Evolutionary conservation across 2,797 vertebrate species (phyloP).

Genomic region (Ibycter americanus): DNA sequence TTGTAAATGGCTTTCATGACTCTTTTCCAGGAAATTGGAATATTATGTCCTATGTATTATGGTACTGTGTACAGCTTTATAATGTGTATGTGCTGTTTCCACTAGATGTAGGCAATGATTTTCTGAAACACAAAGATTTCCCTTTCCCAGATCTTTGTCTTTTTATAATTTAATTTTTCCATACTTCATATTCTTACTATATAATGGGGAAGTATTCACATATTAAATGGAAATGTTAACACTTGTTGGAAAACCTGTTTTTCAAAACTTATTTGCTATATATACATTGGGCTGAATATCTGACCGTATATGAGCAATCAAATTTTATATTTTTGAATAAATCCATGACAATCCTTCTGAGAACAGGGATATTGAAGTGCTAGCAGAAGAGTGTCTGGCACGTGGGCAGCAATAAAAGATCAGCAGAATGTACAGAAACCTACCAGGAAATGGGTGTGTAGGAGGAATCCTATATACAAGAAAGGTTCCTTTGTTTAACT

Average conservation of each 20-base stretch:
- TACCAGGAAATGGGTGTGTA: neutral
- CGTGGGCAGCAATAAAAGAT: neutral
- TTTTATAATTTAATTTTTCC: neutral
- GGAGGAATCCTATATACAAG: neutral
- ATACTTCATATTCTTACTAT: neutral
- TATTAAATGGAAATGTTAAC: constrained; percentile 8
- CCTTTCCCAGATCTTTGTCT: neutral
- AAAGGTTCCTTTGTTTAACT: neutral
- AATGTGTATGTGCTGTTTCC: neutral
- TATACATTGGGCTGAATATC: neutral
- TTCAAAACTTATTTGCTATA: neutral
- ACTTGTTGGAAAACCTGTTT: neutral
- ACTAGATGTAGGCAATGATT: neutral
- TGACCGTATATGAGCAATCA: neutral
- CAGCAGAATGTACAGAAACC: neutral
- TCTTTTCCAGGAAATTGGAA: neutral
- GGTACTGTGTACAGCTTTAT: neutral
- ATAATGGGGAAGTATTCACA: neutral
- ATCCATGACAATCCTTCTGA: neutral
- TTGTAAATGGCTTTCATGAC: neutral
- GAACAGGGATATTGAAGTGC: neutral
- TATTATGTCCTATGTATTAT: neutral
- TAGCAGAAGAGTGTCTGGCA: neutral
- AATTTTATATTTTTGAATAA: neutral
- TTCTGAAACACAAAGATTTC: neutral